Conservation (phyloP, 1,140 invertebrate genomes). For the Eueides isabella region DNA sequence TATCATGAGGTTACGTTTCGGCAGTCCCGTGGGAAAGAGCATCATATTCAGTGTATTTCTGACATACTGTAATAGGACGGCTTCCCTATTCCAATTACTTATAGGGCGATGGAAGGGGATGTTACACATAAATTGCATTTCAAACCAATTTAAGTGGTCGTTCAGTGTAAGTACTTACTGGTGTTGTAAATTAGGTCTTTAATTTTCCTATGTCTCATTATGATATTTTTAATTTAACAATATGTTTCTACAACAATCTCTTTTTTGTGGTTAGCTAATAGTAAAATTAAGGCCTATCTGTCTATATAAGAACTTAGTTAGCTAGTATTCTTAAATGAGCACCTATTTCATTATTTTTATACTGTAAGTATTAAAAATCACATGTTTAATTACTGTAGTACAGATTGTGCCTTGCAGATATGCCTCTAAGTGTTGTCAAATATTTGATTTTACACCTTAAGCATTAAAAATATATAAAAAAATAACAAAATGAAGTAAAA, state of each 20-base stretch:
- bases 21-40: slow-evolving; percentile 39
- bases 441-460: too few relatives aligned
- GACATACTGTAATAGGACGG: slow-evolving; percentile 32
- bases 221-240: background rate
- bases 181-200: slow-evolving; percentile 9
- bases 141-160: slow-evolving; percentile 22
- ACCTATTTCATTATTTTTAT: background rate
- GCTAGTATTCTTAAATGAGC: too few relatives aligned
- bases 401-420: too few relatives aligned
- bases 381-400: too few relatives aligned
- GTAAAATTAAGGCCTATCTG: too few relatives aligned
- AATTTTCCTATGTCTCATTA: background rate
- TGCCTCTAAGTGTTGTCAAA: too few relatives aligned
- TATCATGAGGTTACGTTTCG: slow-evolving; percentile 5
- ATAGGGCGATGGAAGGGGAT: slow-evolving; percentile 21
- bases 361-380: too few relatives aligned
- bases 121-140: slow-evolving; percentile 37
- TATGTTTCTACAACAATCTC: too few relatives aligned
- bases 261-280: too few relatives aligned
- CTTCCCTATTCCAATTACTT: slow-evolving; percentile 39
- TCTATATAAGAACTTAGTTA: too few relatives aligned
- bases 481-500: background rate
- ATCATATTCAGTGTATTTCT: slow-evolving; percentile 28
- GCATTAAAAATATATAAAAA: too few relatives aligned
- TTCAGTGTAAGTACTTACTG: slow-evolving; percentile 16